Evolutionary conservation across 2,113 vertebrate species (phyloP), one percentile per base, ranked within the genome.

Genomic region (Baryphthengus martii): DNA sequence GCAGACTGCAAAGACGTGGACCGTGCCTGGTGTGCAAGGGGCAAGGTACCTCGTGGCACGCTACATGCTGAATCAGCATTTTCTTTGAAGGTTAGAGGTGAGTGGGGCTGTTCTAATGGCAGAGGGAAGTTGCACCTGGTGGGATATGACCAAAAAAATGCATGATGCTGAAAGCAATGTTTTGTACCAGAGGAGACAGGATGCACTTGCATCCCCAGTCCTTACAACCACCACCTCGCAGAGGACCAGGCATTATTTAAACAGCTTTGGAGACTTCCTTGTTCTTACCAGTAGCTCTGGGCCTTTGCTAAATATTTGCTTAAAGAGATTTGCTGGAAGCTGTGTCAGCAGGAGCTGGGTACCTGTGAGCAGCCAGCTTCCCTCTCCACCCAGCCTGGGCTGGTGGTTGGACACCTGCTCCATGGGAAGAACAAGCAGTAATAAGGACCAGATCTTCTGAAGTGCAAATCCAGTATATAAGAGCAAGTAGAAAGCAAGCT

Each of bases 321-420:
- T 26, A 21, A 42, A 84, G 25, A 6, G 52, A 23, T 53, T 67
- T 80, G 9, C 53, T 62, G 16, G 35, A 55, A 88, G 9, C 11
- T n/a, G 19, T 73, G 2, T 25, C 49, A 66, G 25, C 18, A 9
- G 35, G 25, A 76, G 10, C 4, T 19, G 23, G 50, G 56, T 59
- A 31, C 24, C 3, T 3, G 31, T 7, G 26, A 79, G 47, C 28
- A 62, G 78, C 31, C 14, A 3, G 13, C 10, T 61, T 83, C 45
- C n/a, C 40, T 49, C 58, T 42, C 28, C 18, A 3, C 37, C 23
- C 82, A 15, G 8, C 16, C 3, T 2, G 40, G 42, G 31, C 40
- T 10, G 1, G 61, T 5, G 4, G 23, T 14, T 0, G 0, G 33
- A 9, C 44, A 24, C 72, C 62, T 61, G 53, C 73, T 65, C 35